Percentiles rank a stretch among this genome's conserved stretches.
Evolutionary conservation across 1,140 invertebrate species (phyloP).

Genomic region (Pentalonia nigronervosa): DNA sequence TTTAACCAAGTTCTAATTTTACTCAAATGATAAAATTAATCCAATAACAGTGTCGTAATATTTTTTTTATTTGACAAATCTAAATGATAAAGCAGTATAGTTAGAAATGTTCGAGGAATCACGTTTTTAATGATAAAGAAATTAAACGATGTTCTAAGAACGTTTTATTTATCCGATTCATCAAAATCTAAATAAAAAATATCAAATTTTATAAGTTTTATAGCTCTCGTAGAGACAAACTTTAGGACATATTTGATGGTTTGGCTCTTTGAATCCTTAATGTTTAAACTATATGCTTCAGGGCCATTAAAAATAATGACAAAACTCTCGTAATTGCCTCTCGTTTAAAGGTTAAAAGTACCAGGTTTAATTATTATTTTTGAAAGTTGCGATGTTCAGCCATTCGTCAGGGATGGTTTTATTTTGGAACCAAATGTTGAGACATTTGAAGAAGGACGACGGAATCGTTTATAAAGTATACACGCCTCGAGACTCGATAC

Average conservation of each 20-base stretch:
- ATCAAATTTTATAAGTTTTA: not conserved
- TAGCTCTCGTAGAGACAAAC: not conserved
- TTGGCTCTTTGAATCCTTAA: not conserved
- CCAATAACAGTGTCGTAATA: not conserved
- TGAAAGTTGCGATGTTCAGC: not conserved
- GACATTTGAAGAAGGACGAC: not conserved
- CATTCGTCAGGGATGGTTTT: not conserved
- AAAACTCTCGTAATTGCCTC: conserved; percentile 31
- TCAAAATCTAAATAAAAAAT: not conserved
- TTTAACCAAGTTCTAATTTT: not conserved
- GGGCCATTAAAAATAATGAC: conserved; percentile 5
- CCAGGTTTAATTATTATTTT: conserved; percentile 44
- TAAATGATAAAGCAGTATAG: not conserved
- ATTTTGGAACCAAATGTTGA: not conserved
- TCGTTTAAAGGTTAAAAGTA: conserved; percentile 6
- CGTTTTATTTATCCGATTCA: not conserved
- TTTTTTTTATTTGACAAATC: not conserved
- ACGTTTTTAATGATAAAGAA: not conserved
- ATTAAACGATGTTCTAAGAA: not conserved
- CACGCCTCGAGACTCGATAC: not conserved
- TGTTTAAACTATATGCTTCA: not conserved
- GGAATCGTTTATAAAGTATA: not conserved
- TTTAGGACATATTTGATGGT: not conserved
- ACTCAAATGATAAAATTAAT: not conserved
- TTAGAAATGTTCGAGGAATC: not conserved